A percentile compares a stretch with the other conserved stretches of the same genome.
phyloP scores from a whole-genome alignment of 1,140 invertebrate species.

The Brachionus paranguensis region DNA sequence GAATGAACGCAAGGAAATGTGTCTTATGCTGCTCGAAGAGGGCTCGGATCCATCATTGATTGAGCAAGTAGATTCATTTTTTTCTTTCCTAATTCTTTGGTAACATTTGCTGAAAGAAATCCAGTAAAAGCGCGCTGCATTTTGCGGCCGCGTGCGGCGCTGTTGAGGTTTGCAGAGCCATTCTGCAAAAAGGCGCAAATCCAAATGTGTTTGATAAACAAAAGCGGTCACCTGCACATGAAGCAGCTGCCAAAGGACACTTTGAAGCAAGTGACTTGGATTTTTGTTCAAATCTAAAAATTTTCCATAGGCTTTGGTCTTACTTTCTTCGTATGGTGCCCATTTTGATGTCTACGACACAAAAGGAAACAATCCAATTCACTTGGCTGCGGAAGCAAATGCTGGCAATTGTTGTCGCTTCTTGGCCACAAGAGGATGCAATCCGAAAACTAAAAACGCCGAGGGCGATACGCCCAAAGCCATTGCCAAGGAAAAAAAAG shows the following conservation, averaged over 20 bases:
- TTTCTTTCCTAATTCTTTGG: not conserved
- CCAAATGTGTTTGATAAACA: constrained; percentile 49
- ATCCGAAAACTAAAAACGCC: constrained; percentile 55
- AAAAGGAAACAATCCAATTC: constrained; percentile 50
- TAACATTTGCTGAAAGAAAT: constrained; percentile 35
- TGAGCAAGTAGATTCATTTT: constrained; percentile 45
- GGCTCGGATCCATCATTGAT: constrained; percentile 52
- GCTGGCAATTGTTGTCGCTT: constrained; percentile 52
- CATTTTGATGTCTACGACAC: constrained; percentile 51
- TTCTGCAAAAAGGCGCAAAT: constrained; percentile 48
- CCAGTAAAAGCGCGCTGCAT: constrained; percentile 50
- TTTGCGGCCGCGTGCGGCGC: constrained; percentile 50
- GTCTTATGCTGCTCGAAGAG: constrained; percentile 48
- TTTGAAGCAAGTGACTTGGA: constrained; percentile 9
- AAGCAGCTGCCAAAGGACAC: constrained; percentile 51
- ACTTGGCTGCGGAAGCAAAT: constrained; percentile 49
- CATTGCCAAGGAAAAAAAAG: constrained; percentile 53
- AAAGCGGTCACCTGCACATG: constrained; percentile 50
- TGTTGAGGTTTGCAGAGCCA: constrained; percentile 48
- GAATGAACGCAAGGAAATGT: constrained; percentile 51
- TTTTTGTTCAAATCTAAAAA: not conserved
- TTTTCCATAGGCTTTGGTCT: constrained; percentile 11
- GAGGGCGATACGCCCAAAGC: constrained; percentile 49
- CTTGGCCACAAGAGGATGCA: constrained; percentile 55
- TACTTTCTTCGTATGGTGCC: constrained; percentile 52